A percentile compares a stretch with the other conserved stretches of the same genome.
phyloP scores from a whole-genome alignment of 2,888 invertebrate species.

The Cancer borealis region DNA sequence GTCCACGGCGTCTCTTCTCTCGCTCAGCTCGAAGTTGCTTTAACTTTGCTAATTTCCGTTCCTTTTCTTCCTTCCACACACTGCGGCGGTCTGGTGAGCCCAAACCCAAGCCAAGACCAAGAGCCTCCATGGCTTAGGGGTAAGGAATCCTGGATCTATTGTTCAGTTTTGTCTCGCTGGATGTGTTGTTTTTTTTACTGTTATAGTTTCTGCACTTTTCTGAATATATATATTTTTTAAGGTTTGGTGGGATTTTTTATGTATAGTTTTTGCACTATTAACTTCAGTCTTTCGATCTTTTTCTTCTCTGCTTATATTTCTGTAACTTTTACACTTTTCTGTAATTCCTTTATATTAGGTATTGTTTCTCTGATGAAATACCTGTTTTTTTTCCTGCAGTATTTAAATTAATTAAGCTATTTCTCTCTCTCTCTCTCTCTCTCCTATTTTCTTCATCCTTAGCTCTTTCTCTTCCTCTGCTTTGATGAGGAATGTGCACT shows the following conservation, averaged over 20 bases:
- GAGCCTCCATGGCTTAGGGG: constrained; percentile 58
- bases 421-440: constrained; percentile 34
- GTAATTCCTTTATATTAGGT: not conserved
- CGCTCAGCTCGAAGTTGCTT: constrained; percentile 78
- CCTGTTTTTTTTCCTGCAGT: not conserved
- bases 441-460: not conserved
- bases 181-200: not conserved
- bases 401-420: not conserved
- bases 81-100: constrained; percentile 68
- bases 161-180: not conserved
- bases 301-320: not conserved
- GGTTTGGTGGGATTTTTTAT: not conserved
- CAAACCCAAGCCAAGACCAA: constrained; percentile 34
- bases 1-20: constrained; percentile 75
- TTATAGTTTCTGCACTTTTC: not conserved
- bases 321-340: not conserved
- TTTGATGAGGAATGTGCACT: not conserved
- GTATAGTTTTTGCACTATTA: no score
- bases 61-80: constrained; percentile 78
- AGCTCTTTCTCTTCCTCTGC: not conserved
- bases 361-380: not conserved
- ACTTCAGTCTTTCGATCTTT: not conserved
- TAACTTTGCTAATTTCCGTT: constrained; percentile 78
- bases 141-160: not conserved
- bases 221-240: not conserved